Conservation (phyloP, 1,140 invertebrate species). For the Saccostrea echinata region DNA sequence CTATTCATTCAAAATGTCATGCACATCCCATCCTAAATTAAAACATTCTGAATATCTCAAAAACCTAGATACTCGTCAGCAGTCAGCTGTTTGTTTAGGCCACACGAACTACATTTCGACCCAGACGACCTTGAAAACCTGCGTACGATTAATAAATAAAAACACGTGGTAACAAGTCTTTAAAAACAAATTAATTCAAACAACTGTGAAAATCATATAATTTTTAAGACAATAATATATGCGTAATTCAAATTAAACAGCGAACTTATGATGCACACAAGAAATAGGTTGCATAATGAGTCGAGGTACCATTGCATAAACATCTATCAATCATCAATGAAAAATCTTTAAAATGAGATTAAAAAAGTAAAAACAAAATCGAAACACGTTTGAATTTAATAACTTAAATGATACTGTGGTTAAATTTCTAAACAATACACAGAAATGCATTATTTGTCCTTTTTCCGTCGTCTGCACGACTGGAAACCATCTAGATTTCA, state of each 20-base stretch:
- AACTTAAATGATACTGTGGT: too few species aligned
- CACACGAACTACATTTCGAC: constrained; percentile 49
- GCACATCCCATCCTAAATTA: too few species aligned
- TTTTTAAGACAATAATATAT: not conserved
- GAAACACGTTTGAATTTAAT: too few species aligned
- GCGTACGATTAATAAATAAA: constrained; percentile 29
- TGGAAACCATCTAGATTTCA: too few species aligned
- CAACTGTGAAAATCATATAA: not conserved
- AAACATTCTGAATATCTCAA: too few species aligned
- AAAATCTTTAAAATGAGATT: not conserved
- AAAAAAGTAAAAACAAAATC: not conserved
- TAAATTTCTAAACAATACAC: too few species aligned
- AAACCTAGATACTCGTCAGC: too few species aligned
- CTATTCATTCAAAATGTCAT: too few species aligned
- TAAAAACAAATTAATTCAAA: not conserved
- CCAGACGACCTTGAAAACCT: constrained; percentile 56
- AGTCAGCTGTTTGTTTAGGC: constrained; percentile 51
- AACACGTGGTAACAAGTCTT: not conserved
- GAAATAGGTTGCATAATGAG: not conserved
- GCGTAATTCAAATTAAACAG: not conserved
- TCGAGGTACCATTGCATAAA: not conserved
- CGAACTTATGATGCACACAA: not conserved
- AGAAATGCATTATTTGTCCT: too few species aligned
- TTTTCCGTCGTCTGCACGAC: not conserved
- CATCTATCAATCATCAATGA: not conserved